Percentiles rank a stretch among this genome's conserved stretches.
phyloP scores from a whole-genome alignment of 2,888 invertebrate genomes.

The Empis livida region DNA sequence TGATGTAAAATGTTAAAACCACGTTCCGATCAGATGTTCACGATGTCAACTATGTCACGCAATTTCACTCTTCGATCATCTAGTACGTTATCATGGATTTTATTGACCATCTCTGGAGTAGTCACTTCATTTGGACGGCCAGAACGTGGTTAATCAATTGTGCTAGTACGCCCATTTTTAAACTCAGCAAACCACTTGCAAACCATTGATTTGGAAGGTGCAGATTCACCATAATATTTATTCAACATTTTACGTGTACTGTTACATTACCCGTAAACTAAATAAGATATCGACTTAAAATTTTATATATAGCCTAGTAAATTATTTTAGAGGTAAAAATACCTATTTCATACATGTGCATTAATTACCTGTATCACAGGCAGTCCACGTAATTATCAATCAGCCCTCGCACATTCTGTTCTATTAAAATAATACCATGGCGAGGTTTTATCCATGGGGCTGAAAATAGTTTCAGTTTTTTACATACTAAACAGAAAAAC shows the following conservation, averaged over 20 bases:
- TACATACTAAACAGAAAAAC: no score
- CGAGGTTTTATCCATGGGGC: no score
- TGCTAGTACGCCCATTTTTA: conserved; percentile 1
- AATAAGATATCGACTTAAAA: no score
- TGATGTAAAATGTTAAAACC: conserved; percentile 17
- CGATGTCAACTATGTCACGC: conserved; percentile 19
- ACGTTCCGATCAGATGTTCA: conserved; percentile 11
- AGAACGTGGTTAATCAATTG: neutral
- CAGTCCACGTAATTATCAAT: no score
- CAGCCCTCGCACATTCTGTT: no score
- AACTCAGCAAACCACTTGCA: conserved; percentile 1
- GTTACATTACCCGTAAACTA: no score
- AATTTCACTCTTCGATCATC: conserved; percentile 21
- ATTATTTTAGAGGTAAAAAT: no score
- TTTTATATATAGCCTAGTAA: no score
- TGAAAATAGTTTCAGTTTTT: no score
- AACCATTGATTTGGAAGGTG: conserved; percentile 1
- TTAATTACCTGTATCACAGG: no score
- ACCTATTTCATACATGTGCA: no score
- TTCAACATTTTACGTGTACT: conserved; percentile 1
- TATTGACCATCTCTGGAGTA: conserved; percentile 10
- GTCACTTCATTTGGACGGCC: conserved; percentile 3
- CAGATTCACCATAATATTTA: conserved; percentile 4
- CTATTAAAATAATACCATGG: no score
- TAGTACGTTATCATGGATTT: conserved; percentile 18